Base-by-base conservation (phyloP, 2,888 invertebrate genomes). In the Mycalesis mineus region DNA sequence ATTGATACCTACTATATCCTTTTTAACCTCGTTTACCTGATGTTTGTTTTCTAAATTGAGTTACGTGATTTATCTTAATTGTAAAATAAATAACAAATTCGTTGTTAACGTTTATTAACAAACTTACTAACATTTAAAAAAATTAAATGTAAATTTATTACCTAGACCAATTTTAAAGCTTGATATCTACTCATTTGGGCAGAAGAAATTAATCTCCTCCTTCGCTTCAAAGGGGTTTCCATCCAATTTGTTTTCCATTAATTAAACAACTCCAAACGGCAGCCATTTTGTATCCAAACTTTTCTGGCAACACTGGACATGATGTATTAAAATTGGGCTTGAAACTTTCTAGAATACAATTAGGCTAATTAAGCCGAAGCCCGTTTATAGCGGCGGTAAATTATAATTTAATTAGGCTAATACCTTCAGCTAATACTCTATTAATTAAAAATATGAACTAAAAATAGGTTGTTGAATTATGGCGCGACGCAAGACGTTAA, bases 291-390 rank as follows among this genome's bases (percentile, higher is more conserved):
- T 36, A 45, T 3, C 22, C 28, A 33, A 39, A 55, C 11, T 47
- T 41, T 52, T 14, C 17, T 53, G 28, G 37, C 44, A 53, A 36
- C 36, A 37, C 33, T 36, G 9, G n/a, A n/a, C 22, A 39, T 9
- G 14, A 9, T 31, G 8, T 42, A 52, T 54, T 54, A 14, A 54
- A 45, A 45, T 15, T 28, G 36, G 11, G 28, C 45, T 37, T 39
- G 36, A 7, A 39, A 45, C 11, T 45, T 55, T 45, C 2, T 14
- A 15, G 15, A 41, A 36, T 36, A 28, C 11, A 54, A 54, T 54
- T 54, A 14, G 41, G 36, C 28, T 22, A 44, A 54, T 29, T 54
- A n/a, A 17, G 13, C 11, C 11, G 45, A 45, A 28, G 37, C 33
- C 31, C 17, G 29, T 11, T 41, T n/a, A n/a, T 29, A 29, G 29